These are phyloP conservation scores for Rhorus exstirpatorius DNA, from an alignment of 2,888 invertebrate species.

Conservation along the genomic window DNA sequence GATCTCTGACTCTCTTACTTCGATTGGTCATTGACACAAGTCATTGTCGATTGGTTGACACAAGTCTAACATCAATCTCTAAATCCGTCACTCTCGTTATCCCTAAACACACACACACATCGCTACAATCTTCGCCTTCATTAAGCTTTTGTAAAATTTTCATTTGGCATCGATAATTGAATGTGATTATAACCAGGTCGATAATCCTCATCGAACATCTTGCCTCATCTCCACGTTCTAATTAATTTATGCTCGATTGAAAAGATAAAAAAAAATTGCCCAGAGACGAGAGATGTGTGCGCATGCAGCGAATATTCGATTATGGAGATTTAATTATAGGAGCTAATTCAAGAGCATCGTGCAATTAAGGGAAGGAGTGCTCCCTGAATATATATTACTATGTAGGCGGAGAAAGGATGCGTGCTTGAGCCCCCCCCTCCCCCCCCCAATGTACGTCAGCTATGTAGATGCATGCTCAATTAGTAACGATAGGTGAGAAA, in stretches of 20 bases:
- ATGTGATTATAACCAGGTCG: not conserved
- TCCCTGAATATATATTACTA: slow-evolving; percentile 4
- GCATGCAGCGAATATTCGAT: slow-evolving; percentile 55
- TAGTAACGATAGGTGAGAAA: slow-evolving; percentile 78
- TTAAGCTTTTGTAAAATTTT: not conserved
- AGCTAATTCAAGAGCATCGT: slow-evolving; percentile 64
- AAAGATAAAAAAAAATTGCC: slow-evolving; percentile 10
- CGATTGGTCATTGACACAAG: slow-evolving; percentile 62
- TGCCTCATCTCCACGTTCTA: not conserved
- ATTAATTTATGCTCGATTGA: slow-evolving; percentile 55
- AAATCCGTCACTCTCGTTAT: slow-evolving; percentile 35
- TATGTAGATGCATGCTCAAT: slow-evolving; percentile 73
- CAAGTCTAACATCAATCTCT: slow-evolving; percentile 59
- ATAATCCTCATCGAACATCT: slow-evolving; percentile 12
- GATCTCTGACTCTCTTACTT: slow-evolving; percentile 33
- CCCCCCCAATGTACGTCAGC: slow-evolving; percentile 51
- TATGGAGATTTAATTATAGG: slow-evolving; percentile 64
- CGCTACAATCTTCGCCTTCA: not conserved
- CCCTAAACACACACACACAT: too few relatives aligned
- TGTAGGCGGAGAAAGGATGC: slow-evolving; percentile 8
- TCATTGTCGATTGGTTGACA: too few relatives aligned
- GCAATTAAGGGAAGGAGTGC: slow-evolving; percentile 45
- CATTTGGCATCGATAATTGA: not conserved
- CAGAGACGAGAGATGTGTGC: slow-evolving; percentile 5
- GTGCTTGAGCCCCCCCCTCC: slow-evolving; percentile 9